Evolutionary conservation across 2,113 vertebrate species (phyloP), one percentile per base, ranked within the genome.

Genomic region (Salvelinus fontinalis): DNA sequence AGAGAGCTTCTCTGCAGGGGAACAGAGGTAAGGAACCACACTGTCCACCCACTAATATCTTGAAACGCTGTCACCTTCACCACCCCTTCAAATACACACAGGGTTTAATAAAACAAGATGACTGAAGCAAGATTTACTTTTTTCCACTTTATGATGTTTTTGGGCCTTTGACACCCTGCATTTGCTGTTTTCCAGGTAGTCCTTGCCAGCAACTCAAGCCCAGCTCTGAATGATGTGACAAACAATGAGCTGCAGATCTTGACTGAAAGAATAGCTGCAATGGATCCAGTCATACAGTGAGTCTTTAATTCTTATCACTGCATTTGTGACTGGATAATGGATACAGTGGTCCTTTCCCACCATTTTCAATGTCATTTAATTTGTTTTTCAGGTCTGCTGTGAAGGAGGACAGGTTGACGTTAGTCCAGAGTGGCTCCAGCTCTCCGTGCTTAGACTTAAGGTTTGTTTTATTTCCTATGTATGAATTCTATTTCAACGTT

Each of bases 401-500:
- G 73, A 91, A 34, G 54, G 95, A 97, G 0, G 95, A 97, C 85
- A 92, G 93, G 85, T 75, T 99, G 79, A 92, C 93, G 2, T 76
- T 99, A 84, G 94, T 96, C 26, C 98, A 97, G 91, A 99, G 95
- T 0, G 98, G 98, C 1, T 99, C 97, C 39, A 99, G 97, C 82
- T 99, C 98, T 1, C 98, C 98, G 0, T 99, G 98, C 84, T 87
- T 99, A 34, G 98, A 99, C 84, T 91, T 99, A 22, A 99, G 98
- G 98, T 99, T 87, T 67, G 89, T 84, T 67, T 4, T 71, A 29
- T 24, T 67, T 26, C 62, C 13, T 44, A n/a, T 26, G 11, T 39
- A 9, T 74, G 12, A 18, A 49, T 51, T 65, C 2, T 59, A 49
- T 44, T 44, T 44, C 39, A 66, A 3, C 0, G 29, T 16, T n/a